Evolutionary conservation across 2,888 invertebrate species (phyloP).

Genomic region (Cephus runcator): DNA sequence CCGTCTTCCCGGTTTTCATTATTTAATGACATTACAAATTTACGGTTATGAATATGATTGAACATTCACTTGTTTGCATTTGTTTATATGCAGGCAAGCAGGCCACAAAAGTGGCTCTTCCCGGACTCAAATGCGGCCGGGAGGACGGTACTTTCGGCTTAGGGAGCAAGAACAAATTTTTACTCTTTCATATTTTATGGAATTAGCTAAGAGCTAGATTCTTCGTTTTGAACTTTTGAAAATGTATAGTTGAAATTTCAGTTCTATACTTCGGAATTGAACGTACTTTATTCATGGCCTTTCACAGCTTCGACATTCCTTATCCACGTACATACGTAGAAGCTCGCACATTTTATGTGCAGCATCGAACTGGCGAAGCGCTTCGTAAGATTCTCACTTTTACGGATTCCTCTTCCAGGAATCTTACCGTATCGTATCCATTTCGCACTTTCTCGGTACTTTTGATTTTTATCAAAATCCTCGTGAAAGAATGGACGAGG

Average conservation of each 20-base stretch:
- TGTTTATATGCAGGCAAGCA: too few species aligned
- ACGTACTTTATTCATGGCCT: not conserved
- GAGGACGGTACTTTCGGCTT: too few species aligned
- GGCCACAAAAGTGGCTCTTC: too few species aligned
- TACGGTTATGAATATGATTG: too few species aligned
- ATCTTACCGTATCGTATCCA: not conserved
- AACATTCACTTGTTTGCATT: too few species aligned
- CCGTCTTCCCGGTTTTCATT: too few species aligned
- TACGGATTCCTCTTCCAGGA: not conserved
- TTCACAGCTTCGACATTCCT: not conserved
- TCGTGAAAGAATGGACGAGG: not conserved
- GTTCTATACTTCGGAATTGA: not conserved
- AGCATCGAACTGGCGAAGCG: not conserved
- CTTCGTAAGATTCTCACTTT: not conserved
- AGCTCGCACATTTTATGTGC: not conserved
- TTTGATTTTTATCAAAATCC: not conserved
- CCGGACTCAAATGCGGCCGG: too few species aligned
- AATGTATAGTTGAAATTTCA: not conserved
- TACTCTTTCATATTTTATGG: too few species aligned
- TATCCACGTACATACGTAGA: not conserved
- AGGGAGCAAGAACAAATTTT: too few species aligned
- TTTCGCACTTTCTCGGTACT: not conserved
- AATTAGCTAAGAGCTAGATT: too few species aligned
- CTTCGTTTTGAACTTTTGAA: not conserved
- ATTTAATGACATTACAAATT: too few species aligned